Evolutionary conservation across 2,888 invertebrate genomes (phyloP).

Genomic region (Linhomoeus sp.): DNA sequence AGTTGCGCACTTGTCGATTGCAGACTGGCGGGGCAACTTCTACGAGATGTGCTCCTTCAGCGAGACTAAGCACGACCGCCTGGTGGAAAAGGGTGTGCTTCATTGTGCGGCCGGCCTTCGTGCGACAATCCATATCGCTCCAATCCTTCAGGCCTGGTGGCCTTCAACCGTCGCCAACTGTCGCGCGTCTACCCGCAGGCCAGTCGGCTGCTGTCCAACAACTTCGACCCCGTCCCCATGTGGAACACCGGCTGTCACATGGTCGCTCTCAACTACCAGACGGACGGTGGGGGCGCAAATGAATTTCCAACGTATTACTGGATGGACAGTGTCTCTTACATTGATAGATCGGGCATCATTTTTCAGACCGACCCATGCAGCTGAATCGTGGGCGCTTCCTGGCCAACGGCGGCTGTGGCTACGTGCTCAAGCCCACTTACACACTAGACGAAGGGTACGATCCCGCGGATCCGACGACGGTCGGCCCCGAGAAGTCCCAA

Average conservation of each 20-base stretch:
- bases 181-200: conserved; percentile 77
- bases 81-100: conserved; percentile 42
- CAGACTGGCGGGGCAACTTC: conserved; percentile 30
- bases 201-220: conserved; percentile 82
- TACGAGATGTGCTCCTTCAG: conserved; percentile 95
- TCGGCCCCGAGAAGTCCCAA: conserved; percentile 8
- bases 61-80: conserved; percentile 79
- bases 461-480: conserved; percentile 43
- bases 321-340: too few relatives aligned
- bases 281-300: conserved; percentile 38
- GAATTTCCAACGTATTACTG: too few relatives aligned
- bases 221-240: conserved; percentile 78
- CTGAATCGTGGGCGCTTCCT: conserved; percentile 76
- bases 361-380: conserved; percentile 72
- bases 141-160: conserved; percentile 9
- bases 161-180: conserved; percentile 43
- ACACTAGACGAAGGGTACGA: conserved; percentile 53
- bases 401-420: conserved; percentile 78
- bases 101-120: not conserved
- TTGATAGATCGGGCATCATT: too few relatives aligned
- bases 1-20: not conserved
- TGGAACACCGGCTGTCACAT: conserved; percentile 94
- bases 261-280: conserved; percentile 93
- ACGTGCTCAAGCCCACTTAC: conserved; percentile 66
- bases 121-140: not conserved